These are phyloP conservation scores for Ara ararauna DNA, from an alignment of 2,797 vertebrate genomes.

Conservation along the genomic window DNA sequence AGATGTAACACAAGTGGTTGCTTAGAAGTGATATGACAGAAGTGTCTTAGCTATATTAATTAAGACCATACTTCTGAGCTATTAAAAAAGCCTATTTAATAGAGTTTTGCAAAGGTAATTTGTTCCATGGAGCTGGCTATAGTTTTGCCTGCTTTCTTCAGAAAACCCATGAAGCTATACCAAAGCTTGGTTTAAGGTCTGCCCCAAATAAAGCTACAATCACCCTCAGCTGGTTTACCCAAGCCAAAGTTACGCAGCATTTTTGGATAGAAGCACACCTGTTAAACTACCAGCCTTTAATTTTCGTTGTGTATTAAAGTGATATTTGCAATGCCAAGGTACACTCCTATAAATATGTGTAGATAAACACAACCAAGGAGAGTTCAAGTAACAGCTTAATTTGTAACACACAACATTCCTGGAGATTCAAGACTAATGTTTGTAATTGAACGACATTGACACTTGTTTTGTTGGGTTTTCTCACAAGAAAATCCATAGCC, in stretches of 20 bases:
- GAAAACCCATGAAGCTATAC: not conserved
- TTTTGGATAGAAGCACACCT: not conserved
- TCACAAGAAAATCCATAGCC: not conserved
- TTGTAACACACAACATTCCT: not conserved
- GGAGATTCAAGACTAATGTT: not conserved
- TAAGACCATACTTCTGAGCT: not conserved
- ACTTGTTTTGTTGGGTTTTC: not conserved
- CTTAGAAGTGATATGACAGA: not conserved
- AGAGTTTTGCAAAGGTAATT: not conserved
- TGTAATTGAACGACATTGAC: not conserved
- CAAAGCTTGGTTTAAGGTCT: not conserved
- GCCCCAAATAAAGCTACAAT: not conserved
- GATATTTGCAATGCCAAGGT: not conserved
- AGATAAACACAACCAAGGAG: not conserved
- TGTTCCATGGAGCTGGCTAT: not conserved
- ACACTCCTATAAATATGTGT: accelerated
- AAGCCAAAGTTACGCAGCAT: not conserved
- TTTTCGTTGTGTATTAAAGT: not conserved
- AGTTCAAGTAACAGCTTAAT: not conserved
- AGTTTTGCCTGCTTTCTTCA: not conserved
- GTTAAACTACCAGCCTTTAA: not conserved
- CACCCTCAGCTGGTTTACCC: not conserved
- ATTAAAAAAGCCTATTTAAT: not conserved
- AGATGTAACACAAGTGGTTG: not conserved
- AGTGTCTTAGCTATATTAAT: not conserved